Evolutionary conservation across 1,140 invertebrate species (phyloP), one percentile per base, ranked within the genome.

Genomic region (Zophobas atratus): DNA sequence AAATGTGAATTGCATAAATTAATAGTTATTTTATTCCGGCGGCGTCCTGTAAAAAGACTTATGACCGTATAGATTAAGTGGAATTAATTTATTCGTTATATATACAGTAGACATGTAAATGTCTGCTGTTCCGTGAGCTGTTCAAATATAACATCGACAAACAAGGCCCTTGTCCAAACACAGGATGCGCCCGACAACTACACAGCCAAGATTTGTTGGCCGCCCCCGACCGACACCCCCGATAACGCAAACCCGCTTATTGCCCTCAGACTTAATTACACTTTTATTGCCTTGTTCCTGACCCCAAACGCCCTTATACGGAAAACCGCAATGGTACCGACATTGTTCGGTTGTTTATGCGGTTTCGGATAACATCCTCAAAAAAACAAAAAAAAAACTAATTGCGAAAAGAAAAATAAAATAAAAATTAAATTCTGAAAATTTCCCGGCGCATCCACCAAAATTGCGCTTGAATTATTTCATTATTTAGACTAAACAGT

Each of bases 1-100:
- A 79, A 79, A 79, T 73, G 78, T 70, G 75, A 76, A 79, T 79
- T 55, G 74, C 74, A 76, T 76, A 79, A 79, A 79, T 79, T 79
- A 76, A 79, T 79, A 78, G 77, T 75, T 75, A 78, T 78, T 78
- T 78, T 78, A 78, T 78, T 78, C 77, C 35, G 72, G n/a, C 48
- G 38, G 72, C 38, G 70, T 48, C 70, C 63, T 49, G 38, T 6
- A 55, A 75, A 75, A 70, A 74, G 77, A 78, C 77, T 78, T 78
- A 78, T 78, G 72, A 60, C 46, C 55, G 36, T 74, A 36, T 75
- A 78, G 77, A 78, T 78, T 78, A 78, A 60, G 41, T n/a, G 39
- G 56, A 63, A 78, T 73, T 78, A 75, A 75, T 75, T 75, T 75
- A 75, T 75, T 39, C 72, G 76, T 74, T 74, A 75, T 73, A 72